These are phyloP conservation scores for Pomacea maculata DNA, from an alignment of 1,140 invertebrate species.

Conservation along the genomic window DNA sequence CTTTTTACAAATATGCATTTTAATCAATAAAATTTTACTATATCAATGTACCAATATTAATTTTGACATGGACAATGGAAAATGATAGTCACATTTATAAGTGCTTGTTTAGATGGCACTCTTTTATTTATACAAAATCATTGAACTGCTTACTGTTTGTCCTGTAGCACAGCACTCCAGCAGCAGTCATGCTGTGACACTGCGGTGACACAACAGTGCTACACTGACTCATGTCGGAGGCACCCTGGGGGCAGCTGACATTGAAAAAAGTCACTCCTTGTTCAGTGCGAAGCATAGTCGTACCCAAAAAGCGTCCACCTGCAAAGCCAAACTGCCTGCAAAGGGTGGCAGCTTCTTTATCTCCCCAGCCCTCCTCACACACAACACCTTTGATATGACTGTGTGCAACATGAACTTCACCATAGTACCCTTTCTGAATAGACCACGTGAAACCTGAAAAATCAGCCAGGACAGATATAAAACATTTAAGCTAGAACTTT, in stretches of 20 bases:
- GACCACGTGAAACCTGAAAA: slow-evolving; percentile 38
- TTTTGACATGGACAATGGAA: background rate
- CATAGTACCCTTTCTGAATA: slow-evolving; percentile 38
- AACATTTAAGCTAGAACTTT: no score
- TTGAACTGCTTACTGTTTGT: slow-evolving; percentile 35
- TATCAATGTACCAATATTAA: no score
- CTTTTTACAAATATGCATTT: background rate
- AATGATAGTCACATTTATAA: background rate
- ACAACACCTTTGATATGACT: slow-evolving; percentile 44
- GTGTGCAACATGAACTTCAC: slow-evolving; percentile 39
- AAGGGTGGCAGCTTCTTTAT: slow-evolving; percentile 43
- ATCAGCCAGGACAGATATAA: background rate
- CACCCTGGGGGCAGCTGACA: slow-evolving; percentile 37
- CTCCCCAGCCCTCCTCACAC: slow-evolving; percentile 46
- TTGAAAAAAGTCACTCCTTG: slow-evolving; percentile 36
- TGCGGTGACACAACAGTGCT: slow-evolving; percentile 29
- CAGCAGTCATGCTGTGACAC: slow-evolving; percentile 40
- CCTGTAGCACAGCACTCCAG: slow-evolving; percentile 53
- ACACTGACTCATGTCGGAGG: slow-evolving; percentile 39
- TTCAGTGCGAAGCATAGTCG: background rate
- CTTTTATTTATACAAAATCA: background rate
- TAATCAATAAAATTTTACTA: background rate
- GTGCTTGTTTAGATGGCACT: no score
- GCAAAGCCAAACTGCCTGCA: slow-evolving; percentile 40
- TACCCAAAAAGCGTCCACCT: slow-evolving; percentile 44